Conservation (phyloP, 1,140 invertebrate species). For the Xylocopa sonorina region DNA sequence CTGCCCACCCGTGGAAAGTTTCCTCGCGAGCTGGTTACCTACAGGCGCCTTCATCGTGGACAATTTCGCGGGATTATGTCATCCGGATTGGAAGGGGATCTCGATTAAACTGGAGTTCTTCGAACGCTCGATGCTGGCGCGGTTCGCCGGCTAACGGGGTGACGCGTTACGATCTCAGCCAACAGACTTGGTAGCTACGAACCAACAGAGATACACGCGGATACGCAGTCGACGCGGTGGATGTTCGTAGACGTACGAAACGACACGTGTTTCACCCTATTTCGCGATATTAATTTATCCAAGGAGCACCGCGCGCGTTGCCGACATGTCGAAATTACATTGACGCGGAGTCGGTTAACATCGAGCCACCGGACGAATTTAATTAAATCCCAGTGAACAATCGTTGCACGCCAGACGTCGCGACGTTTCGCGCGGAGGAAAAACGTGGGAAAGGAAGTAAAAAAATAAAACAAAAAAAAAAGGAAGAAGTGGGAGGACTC, state of each 20-base stretch:
- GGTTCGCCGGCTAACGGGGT: not conserved
- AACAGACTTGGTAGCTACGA: too few species aligned
- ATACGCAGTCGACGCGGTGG: too few species aligned
- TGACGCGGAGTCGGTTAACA: not conserved
- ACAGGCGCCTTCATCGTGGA: not conserved
- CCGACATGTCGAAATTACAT: not conserved
- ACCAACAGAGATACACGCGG: too few species aligned
- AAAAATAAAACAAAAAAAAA: not conserved
- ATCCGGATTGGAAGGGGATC: not conserved
- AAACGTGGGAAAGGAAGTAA: not conserved
- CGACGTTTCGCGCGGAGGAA: too few species aligned
- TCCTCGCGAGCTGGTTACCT: conserved; percentile 2
- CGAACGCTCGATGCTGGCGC: not conserved
- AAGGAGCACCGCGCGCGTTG: not conserved
- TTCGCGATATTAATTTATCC: conserved; percentile 12
- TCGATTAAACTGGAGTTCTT: not conserved
- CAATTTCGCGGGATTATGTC: not conserved
- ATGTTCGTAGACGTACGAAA: not conserved
- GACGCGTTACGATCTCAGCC: too few species aligned
- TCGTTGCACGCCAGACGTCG: too few species aligned
- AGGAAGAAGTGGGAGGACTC: too few species aligned
- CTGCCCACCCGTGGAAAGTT: conserved; percentile 47
- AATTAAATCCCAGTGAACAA: conserved; percentile 3
- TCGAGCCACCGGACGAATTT: not conserved
- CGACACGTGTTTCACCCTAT: conserved; percentile 2